Evolutionary conservation across 2,113 vertebrate species (phyloP).

Genomic region (Gymnobelideus leadbeateri): DNA sequence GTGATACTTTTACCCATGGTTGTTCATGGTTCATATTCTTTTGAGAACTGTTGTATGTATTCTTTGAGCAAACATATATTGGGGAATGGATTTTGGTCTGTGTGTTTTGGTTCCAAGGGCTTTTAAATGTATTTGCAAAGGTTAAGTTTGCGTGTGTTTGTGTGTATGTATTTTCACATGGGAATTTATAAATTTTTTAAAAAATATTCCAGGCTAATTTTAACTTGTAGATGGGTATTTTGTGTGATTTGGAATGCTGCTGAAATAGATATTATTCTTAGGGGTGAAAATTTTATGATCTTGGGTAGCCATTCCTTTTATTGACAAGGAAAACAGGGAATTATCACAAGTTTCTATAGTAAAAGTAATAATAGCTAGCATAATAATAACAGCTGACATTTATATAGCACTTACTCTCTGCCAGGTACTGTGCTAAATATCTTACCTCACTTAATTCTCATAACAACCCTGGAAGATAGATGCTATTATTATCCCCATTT

Average conservation of each 20-base stretch:
- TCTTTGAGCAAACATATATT: background rate
- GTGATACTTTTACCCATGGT: constrained; percentile 25
- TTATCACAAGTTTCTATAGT: constrained; percentile 30
- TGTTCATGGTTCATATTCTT: constrained; percentile 15
- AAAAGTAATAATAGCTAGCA: background rate
- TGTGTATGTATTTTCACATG: constrained; percentile 16
- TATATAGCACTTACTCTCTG: background rate
- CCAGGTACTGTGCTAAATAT: background rate
- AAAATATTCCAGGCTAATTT: background rate
- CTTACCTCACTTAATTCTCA: background rate
- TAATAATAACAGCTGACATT: background rate
- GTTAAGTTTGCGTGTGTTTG: background rate
- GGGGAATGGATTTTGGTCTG: background rate
- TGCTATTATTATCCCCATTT: background rate
- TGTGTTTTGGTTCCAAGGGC: background rate
- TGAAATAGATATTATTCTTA: constrained; percentile 46
- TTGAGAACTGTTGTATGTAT: background rate
- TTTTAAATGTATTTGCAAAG: background rate
- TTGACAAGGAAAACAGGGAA: constrained; percentile 72
- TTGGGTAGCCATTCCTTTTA: constrained; percentile 34
- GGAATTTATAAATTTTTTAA: constrained; percentile 28
- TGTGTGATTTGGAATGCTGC: constrained; percentile 60
- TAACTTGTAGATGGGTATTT: constrained; percentile 51
- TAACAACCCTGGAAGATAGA: background rate
- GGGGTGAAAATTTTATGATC: constrained; percentile 65